Evolutionary conservation across 2,797 vertebrate genomes (phyloP).

Genomic region (Falco biarmicus): DNA sequence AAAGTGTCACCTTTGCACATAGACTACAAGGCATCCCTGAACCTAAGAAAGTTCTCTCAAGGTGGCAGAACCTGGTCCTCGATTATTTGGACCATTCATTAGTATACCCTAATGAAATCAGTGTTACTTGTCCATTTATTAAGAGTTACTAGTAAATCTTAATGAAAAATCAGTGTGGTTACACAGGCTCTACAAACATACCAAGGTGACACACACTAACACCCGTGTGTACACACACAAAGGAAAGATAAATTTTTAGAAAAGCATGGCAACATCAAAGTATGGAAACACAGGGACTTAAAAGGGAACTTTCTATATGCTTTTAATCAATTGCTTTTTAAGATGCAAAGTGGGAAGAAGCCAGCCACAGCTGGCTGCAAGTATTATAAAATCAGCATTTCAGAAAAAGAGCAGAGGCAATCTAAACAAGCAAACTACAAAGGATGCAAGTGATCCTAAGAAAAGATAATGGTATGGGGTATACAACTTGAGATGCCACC

Average conservation of each 20-base stretch:
- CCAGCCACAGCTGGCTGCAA: background rate
- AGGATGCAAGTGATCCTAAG: background rate
- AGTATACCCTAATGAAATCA: background rate
- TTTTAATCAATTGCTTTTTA: background rate
- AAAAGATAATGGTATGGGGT: background rate
- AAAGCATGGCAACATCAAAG: background rate
- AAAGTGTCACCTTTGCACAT: background rate
- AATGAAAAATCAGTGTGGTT: background rate
- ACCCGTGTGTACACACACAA: rapidly evolving
- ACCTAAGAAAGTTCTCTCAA: background rate
- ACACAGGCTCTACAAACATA: background rate
- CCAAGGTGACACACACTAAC: background rate
- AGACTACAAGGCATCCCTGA: background rate
- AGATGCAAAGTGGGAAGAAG: background rate
- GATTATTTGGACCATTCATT: background rate
- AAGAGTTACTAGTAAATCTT: background rate
- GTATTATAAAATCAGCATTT: background rate
- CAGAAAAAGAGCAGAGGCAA: background rate
- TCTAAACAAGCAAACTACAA: background rate
- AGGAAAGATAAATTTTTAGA: background rate
- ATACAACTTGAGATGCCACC: background rate
- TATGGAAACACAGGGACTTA: background rate
- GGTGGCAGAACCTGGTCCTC: background rate
- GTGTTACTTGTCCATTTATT: background rate
- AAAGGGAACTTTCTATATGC: background rate